These are phyloP conservation scores for Platycnemis pennipes DNA, from an alignment of 2,888 invertebrate genomes.

Conservation along the genomic window DNA sequence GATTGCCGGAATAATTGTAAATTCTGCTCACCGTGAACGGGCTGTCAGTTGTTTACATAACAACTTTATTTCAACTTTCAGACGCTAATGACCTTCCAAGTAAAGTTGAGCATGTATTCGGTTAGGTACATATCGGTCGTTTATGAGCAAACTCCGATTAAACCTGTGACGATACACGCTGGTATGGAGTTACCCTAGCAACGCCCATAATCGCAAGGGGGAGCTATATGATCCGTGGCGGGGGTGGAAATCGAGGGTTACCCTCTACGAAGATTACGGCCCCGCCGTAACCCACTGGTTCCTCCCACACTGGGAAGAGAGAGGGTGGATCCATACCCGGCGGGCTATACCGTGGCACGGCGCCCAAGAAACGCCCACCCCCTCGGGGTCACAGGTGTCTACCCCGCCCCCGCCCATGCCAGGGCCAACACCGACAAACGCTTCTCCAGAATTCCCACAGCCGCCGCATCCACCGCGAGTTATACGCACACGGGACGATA, in stretches of 20 bases:
- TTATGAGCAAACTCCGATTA: too few species aligned
- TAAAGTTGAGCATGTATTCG: too few species aligned
- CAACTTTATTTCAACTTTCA: too few species aligned
- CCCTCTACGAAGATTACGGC: too few species aligned
- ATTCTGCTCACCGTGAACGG: too few species aligned
- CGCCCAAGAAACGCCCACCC: not conserved
- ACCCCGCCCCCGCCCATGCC: not conserved
- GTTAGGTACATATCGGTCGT: too few species aligned
- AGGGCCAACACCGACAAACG: not conserved
- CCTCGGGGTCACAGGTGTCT: not conserved
- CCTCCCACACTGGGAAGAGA: not conserved
- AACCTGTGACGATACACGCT: too few species aligned
- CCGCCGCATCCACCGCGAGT: not conserved
- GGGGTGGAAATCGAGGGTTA: not conserved
- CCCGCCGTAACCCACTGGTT: not conserved
- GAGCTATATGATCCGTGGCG: not conserved
- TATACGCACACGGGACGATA: not conserved
- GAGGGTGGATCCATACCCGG: not conserved
- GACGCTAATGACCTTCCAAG: too few species aligned
- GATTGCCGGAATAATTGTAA: too few species aligned
- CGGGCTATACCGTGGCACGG: not conserved
- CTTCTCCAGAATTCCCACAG: not conserved
- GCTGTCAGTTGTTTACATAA: too few species aligned
- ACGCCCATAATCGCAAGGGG: not conserved
- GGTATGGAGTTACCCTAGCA: too few species aligned